phyloP scores from a whole-genome alignment of 2,113 vertebrate genomes.

The Regulus satrapa region DNA sequence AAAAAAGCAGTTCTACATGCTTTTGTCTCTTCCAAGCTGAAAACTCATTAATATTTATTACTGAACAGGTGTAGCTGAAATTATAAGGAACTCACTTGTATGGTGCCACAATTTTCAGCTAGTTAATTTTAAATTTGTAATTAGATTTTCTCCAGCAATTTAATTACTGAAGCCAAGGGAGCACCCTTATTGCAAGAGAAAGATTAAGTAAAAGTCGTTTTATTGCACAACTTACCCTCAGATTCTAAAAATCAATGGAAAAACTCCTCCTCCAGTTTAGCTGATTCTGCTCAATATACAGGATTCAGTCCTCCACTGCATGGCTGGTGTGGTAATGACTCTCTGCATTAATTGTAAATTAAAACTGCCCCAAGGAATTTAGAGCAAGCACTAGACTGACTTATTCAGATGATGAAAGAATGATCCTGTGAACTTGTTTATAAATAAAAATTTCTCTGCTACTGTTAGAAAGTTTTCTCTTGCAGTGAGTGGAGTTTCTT shows the following conservation, averaged over 20 bases:
- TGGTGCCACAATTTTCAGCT: background rate
- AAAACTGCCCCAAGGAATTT: background rate
- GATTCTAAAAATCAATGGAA: background rate
- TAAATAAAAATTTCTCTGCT: background rate
- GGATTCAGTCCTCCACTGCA: background rate
- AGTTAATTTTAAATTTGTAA: background rate
- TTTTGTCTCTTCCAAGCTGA: background rate
- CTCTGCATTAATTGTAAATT: background rate
- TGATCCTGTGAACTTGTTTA: background rate
- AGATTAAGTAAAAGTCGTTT: background rate
- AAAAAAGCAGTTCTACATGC: background rate
- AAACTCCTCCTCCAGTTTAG: background rate
- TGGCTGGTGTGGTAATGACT: background rate
- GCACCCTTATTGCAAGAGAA: accelerated
- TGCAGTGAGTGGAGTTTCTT: background rate
- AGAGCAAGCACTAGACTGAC: background rate
- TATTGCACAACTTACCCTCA: background rate
- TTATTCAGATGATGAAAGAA: background rate
- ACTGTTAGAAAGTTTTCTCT: background rate
- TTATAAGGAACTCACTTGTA: background rate
- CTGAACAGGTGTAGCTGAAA: background rate
- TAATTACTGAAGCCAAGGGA: background rate
- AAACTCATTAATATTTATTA: background rate
- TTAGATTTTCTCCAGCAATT: background rate
- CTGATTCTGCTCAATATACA: background rate